Base-by-base conservation (phyloP, 2,113 vertebrate species). In the Pteropus alecto region DNA sequence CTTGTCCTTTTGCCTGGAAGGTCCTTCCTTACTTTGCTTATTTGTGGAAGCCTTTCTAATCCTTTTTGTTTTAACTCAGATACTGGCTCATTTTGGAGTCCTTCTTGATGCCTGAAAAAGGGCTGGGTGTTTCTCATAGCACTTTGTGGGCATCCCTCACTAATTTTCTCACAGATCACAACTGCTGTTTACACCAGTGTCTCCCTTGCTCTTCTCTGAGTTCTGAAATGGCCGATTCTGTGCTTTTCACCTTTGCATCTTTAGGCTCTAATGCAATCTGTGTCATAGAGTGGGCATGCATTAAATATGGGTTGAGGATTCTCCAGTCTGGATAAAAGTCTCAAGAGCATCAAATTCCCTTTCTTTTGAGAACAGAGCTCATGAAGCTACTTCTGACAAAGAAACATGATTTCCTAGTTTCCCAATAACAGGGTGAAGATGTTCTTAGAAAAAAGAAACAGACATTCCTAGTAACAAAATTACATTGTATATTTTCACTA, bases 281-380 rank as follows among this genome's bases (percentile, higher is more conserved):
- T 85, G 77, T 54, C 33, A 60, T 4, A 51, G 38, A 65, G 54
- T 76, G 4, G 38, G 43, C 85, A 51, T 24, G 43, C 13, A 41
- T 16, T 77, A 18, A 71, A 70, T 85, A 76, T 54, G 33, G 2
- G 9, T n/a, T 85, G 60, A 70, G 54, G 81, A 90, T 93, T 93
- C 82, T 71, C 15, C 15, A 82, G 54, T 77, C 60, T 46, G 26
- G 67, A 56, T 87, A 89, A 91, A 79, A 35, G n/a, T 43, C 41
- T 90, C 9, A 24, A 93, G 58, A 83, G 7, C 19, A 63, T 95
- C 61, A 68, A 26, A 84, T 87, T 81, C 30, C 19, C 19, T 81
- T 96, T 74, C 28, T 85, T 79, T 93, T 81, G 82, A 82, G 33
- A 30, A 71, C 12, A 91, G 74, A 93, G n/a, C 12, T 92, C 24